Conservation (phyloP, 2,113 vertebrate species). For the Aleadryas rufinucha region DNA sequence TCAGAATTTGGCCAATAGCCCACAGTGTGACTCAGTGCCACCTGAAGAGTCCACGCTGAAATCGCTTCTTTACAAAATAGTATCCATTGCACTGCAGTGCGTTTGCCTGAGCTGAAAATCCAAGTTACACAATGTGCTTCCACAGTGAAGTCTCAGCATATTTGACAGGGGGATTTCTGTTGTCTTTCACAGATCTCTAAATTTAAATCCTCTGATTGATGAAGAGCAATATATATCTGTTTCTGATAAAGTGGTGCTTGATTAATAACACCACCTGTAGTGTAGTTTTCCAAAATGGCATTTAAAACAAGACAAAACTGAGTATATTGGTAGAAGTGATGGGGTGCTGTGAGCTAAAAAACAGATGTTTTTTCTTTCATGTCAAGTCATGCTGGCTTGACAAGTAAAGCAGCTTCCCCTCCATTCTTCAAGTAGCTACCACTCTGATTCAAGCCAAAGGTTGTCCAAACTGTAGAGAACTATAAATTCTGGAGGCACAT, state of each 20-base stretch:
- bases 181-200: background rate
- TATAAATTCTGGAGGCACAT: background rate
- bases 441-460: background rate
- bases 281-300: background rate
- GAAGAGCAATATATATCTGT: background rate
- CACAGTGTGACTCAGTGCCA: rapidly evolving
- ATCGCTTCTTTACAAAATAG: background rate
- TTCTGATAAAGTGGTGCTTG: background rate
- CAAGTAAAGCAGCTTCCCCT: background rate
- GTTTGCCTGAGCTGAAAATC: background rate
- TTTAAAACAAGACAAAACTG: background rate
- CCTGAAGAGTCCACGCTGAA: background rate
- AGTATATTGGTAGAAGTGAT: background rate
- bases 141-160: background rate
- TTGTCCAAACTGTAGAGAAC: background rate
- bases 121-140: background rate
- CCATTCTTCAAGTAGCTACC: rapidly evolving
- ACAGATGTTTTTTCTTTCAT: background rate
- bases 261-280: background rate
- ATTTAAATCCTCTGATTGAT: background rate
- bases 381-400: background rate
- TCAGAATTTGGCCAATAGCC: background rate
- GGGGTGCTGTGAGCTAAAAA: background rate
- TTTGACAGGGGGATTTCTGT: background rate
- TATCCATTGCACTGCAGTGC: background rate